Evolutionary conservation across 2,888 invertebrate species (phyloP).

Genomic region (Marronus borbonicus): DNA sequence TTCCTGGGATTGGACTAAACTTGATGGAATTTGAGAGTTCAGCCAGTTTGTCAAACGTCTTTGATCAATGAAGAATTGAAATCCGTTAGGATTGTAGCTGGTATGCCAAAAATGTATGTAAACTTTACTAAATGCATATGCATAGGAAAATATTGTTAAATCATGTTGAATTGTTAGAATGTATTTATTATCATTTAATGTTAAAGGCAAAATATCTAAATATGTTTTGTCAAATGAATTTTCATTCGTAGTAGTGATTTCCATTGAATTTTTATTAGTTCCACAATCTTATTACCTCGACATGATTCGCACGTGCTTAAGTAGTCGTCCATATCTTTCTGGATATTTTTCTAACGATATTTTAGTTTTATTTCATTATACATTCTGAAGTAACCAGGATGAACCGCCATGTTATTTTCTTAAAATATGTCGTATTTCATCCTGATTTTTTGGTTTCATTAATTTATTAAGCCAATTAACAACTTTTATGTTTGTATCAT

Average conservation of each 20-base stretch:
- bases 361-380: slow-evolving; percentile 49
- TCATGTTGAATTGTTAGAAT: slow-evolving; percentile 61
- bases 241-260: slow-evolving; percentile 61
- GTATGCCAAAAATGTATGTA: slow-evolving; percentile 59
- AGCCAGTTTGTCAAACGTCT: no score
- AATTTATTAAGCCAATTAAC: background rate
- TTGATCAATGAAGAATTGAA: slow-evolving; percentile 60
- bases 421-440: slow-evolving; percentile 15
- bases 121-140: slow-evolving; percentile 55
- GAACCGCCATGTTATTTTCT: slow-evolving; percentile 45
- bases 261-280: slow-evolving; percentile 60
- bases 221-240: slow-evolving; percentile 61
- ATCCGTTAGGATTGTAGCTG: slow-evolving; percentile 59
- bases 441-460: slow-evolving; percentile 7
- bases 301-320: slow-evolving; percentile 54
- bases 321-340: slow-evolving; percentile 49
- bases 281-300: slow-evolving; percentile 59
- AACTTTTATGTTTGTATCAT: slow-evolving; percentile 2
- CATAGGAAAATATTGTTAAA: slow-evolving; percentile 55
- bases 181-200: slow-evolving; percentile 58
- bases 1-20: slow-evolving; percentile 55
- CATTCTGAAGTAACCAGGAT: slow-evolving; percentile 46
- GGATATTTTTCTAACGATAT: slow-evolving; percentile 54
- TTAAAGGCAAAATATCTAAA: slow-evolving; percentile 59
- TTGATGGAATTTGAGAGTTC: slow-evolving; percentile 53